Evolutionary conservation across 2,113 vertebrate genomes (phyloP).

Genomic region (Pelusios castaneus): DNA sequence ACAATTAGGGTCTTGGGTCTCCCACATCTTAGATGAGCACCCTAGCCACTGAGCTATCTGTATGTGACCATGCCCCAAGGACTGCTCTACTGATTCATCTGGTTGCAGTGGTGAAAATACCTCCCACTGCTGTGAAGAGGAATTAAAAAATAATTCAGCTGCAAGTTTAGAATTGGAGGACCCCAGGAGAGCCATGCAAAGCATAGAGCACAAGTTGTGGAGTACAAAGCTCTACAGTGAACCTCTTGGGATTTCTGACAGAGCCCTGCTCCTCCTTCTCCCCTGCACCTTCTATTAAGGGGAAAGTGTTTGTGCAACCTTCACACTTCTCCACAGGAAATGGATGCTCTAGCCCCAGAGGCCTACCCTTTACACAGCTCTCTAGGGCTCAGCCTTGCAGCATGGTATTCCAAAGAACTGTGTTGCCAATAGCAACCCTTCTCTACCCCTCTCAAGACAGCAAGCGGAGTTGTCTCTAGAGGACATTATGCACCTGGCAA

Average conservation of each 20-base stretch:
- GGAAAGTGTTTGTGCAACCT: background rate
- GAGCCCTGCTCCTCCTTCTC: background rate
- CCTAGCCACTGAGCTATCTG: background rate
- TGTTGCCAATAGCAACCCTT: background rate
- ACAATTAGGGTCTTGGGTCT: background rate
- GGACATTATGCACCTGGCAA: background rate
- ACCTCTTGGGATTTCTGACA: background rate
- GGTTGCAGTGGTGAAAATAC: background rate
- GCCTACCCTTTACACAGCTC: background rate
- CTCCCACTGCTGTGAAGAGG: background rate
- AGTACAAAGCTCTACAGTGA: background rate
- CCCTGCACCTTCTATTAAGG: background rate
- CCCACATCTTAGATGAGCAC: background rate
- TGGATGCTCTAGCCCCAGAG: background rate
- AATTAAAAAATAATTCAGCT: background rate
- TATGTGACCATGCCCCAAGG: background rate
- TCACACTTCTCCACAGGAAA: background rate
- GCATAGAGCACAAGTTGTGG: fast-evolving
- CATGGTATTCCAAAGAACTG: background rate
- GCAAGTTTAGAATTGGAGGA: background rate
- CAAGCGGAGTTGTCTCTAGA: background rate
- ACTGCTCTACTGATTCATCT: background rate
- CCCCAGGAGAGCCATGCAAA: background rate
- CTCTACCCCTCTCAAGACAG: background rate
- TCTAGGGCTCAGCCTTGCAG: background rate